Percentiles rank a stretch among this genome's conserved stretches.
These are phyloP conservation scores for Drosophila basisetae DNA, from an alignment of 2,888 invertebrate species.

Conservation along the genomic window DNA sequence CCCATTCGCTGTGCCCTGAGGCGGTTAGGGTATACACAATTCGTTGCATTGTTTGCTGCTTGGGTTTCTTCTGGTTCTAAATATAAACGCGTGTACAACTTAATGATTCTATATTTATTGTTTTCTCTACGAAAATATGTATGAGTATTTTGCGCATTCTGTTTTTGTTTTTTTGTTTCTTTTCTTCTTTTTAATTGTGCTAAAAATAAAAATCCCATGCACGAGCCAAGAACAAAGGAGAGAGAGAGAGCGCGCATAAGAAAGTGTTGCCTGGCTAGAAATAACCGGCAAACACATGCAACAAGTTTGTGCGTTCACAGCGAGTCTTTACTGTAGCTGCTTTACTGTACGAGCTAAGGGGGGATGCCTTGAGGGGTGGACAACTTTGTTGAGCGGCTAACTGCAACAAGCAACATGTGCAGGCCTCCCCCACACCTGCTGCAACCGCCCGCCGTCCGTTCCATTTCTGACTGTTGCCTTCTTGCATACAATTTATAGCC, in stretches of 20 bases:
- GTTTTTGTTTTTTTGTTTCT: constrained; percentile 34
- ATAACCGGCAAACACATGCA: background rate
- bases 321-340: constrained; percentile 40
- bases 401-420: constrained; percentile 55
- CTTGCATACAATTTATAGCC: constrained; percentile 61
- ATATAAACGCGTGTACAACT: constrained; percentile 82
- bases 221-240: constrained; percentile 30
- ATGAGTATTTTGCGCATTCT: constrained; percentile 82
- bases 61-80: constrained; percentile 66
- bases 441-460: background rate
- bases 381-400: constrained; percentile 33
- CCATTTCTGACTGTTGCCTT: constrained; percentile 18
- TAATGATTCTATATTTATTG: constrained; percentile 83
- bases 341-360: background rate
- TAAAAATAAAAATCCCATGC: constrained; percentile 63
- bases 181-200: constrained; percentile 56
- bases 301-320: constrained; percentile 10
- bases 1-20: background rate
- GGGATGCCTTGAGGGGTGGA: background rate
- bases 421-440: constrained; percentile 27
- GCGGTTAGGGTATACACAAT: constrained; percentile 17
- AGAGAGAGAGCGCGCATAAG: background rate
- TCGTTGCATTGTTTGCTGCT: constrained; percentile 22
- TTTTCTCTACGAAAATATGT: constrained; percentile 83
- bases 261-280: constrained; percentile 18